A percentile compares a stretch with the other conserved stretches of the same genome.
These are phyloP conservation scores for Belonocnema kinseyi DNA, from an alignment of 1,140 invertebrate species.

Conservation along the genomic window DNA sequence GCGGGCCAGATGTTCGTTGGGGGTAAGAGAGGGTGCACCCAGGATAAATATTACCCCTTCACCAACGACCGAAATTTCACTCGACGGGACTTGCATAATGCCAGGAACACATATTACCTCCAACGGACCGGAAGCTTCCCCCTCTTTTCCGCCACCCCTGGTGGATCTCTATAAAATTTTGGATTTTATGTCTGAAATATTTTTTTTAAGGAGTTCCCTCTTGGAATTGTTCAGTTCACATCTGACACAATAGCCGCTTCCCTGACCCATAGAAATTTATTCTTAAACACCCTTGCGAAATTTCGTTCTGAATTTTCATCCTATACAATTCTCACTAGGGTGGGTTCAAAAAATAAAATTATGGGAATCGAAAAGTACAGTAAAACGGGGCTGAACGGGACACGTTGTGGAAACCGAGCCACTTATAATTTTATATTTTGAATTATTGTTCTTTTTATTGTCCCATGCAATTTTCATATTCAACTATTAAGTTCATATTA, in stretches of 20 bases:
- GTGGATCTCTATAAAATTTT: conserved; percentile 54
- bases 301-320: conserved; percentile 7
- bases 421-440: too few species aligned
- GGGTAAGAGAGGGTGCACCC: conserved; percentile 52
- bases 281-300: background rate
- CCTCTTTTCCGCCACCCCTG: conserved; percentile 33
- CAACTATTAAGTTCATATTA: too few species aligned
- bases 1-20: conserved; percentile 63
- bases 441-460: too few species aligned
- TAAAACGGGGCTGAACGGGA: too few species aligned
- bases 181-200: conserved; percentile 58
- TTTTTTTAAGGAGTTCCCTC: conserved; percentile 39
- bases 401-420: too few species aligned
- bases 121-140: conserved; percentile 48
- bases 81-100: conserved; percentile 55
- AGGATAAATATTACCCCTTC: conserved; percentile 58
- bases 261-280: background rate
- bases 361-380: too few species aligned
- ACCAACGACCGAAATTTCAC: conserved; percentile 31
- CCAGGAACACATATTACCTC: conserved; percentile 47
- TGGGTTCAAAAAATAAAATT: too few species aligned
- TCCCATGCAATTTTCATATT: too few species aligned
- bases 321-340: background rate
- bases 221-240: background rate
- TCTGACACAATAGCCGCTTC: background rate